Conservation (phyloP, 2,113 vertebrate genomes). For the Origma solitaria region DNA sequence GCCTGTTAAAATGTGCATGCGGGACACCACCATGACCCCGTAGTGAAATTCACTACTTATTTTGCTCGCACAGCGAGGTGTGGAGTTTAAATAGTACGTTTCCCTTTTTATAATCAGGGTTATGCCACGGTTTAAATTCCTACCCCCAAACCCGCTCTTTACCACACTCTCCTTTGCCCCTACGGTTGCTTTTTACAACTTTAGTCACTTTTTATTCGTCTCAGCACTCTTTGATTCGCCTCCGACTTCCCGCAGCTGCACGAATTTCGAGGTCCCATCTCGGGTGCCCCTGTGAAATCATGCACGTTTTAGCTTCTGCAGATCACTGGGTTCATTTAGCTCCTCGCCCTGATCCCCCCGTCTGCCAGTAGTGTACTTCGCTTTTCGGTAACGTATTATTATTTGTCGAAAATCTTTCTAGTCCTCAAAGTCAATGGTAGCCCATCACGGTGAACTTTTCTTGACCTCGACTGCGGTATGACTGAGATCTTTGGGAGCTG, state of each 20-base stretch:
- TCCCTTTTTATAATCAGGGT: background rate
- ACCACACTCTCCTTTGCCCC: background rate
- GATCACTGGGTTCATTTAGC: background rate
- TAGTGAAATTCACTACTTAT: background rate
- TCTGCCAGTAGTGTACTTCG: background rate
- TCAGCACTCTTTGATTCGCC: background rate
- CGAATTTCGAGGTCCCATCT: background rate
- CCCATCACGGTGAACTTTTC: constrained; percentile 78
- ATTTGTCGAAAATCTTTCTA: constrained; percentile 43
- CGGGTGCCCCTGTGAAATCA: background rate
- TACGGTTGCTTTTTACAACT: background rate
- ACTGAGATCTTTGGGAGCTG: constrained; percentile 73
- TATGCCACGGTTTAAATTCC: background rate
- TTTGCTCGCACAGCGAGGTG: background rate
- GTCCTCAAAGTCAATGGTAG: constrained; percentile 33
- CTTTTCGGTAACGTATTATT: constrained; percentile 14
- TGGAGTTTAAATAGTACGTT: background rate
- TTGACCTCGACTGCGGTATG: constrained; percentile 79
- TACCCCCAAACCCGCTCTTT: background rate
- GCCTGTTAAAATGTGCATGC: background rate
- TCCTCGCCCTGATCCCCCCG: background rate
- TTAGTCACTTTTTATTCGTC: constrained; percentile 4
- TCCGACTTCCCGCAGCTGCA: background rate
- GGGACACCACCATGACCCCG: background rate
- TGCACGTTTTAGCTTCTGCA: background rate